Percentiles rank a stretch among this genome's conserved stretches.
Conservation (phyloP, 2,888 invertebrate species). For the Mylabris sibirica region DNA sequence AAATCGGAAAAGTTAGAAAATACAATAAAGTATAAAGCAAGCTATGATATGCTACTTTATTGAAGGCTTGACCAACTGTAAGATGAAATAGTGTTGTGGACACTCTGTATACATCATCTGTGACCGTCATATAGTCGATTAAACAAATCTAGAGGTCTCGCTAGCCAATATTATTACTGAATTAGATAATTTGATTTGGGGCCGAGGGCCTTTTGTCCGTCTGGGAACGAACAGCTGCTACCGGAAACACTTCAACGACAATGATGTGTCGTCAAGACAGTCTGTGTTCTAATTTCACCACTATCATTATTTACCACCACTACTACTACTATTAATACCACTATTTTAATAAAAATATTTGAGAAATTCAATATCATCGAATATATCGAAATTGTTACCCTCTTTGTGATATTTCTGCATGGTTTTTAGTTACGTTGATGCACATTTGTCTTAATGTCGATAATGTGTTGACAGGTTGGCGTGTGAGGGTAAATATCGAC, state of each 20-base stretch:
- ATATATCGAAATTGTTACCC: constrained; percentile 8
- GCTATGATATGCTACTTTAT: too few relatives aligned
- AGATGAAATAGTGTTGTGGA: too few relatives aligned
- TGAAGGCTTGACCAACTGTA: too few relatives aligned
- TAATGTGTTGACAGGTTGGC: constrained; percentile 55
- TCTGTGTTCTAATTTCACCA: constrained; percentile 6
- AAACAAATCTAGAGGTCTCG: constrained; percentile 57
- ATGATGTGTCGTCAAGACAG: constrained; percentile 12
- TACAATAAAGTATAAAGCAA: too few relatives aligned
- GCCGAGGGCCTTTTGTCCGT: constrained; percentile 61
- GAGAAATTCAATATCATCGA: not conserved
- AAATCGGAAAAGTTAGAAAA: too few relatives aligned
- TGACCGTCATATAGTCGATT: constrained; percentile 51
- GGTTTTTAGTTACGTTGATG: constrained; percentile 55
- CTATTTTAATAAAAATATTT: not conserved
- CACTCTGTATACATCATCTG: constrained; percentile 47
- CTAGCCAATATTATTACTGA: constrained; percentile 57
- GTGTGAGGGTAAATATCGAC: constrained; percentile 42
- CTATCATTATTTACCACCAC: not conserved
- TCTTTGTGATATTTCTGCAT: not conserved
- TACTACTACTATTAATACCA: not conserved
- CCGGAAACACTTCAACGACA: constrained; percentile 58
- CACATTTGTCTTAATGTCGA: constrained; percentile 58
- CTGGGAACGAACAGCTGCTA: constrained; percentile 60
- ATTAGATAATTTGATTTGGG: constrained; percentile 63